Evolutionary conservation across 2,888 invertebrate species (phyloP), one percentile per base, ranked within the genome.

Genomic region (Halictus ligatus): DNA sequence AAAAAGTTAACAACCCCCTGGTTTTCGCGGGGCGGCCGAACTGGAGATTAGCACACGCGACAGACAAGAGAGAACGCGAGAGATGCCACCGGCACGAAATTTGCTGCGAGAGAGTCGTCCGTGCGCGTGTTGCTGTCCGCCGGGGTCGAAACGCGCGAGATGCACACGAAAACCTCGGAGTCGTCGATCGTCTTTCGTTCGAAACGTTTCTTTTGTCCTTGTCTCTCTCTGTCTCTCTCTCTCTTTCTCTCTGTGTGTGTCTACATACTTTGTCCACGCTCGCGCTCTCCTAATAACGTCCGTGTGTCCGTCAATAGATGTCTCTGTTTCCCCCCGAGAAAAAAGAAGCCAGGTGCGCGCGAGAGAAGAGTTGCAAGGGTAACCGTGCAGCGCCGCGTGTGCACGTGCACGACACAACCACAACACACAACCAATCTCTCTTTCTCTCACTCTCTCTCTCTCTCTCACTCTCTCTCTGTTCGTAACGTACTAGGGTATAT

Each of bases 1-100:
- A n/a, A 89, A 89, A 82, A 80, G 50, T 75, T 81, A 82, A 76
- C 85, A 82, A 76, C 85, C 80, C 83, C 74, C 64, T 60, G n/a
- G n/a, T n/a, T n/a, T n/a, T n/a, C n/a, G n/a, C n/a, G n/a, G n/a
- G 54, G 64, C 1, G 4, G 4, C 46, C 50, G n/a, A 46, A 54
- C 43, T 46, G 74, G 35, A 69, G 35, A 69, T 69, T 69, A 69
- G 21, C 64, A 50, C 69, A 40, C 77, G 67, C 60, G 60, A 60
- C 2, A n/a, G 60, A 60, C 25, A 60, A 60, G 25, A 12, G 13
- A 60, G 25, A 25, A 25, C 67, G 67, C 67, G 2, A 10, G n/a
- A n/a, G n/a, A 3, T 4, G 8, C 60, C 15, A 67, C 67, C 67
- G 67, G 21, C 35, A 18, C 35, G 67, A 67, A 67, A 8, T 3